phyloP scores from a whole-genome alignment of 2,797 vertebrate genomes.

The Miopithecus talapoin region DNA sequence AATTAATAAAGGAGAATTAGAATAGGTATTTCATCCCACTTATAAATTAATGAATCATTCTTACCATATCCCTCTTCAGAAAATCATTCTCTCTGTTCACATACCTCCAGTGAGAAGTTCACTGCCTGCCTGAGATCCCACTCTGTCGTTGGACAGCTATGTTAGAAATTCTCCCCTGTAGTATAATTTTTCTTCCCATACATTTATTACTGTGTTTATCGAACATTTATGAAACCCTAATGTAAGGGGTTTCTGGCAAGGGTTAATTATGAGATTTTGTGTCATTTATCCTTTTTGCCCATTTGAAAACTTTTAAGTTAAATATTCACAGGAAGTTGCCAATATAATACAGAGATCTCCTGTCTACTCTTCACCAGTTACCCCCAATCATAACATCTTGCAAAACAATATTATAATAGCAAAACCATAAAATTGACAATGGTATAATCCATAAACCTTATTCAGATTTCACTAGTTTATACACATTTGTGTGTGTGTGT shows the following conservation, averaged over 20 bases:
- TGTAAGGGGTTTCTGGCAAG: background rate
- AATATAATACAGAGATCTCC: background rate
- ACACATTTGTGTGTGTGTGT: background rate
- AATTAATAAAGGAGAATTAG: background rate
- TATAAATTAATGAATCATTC: background rate
- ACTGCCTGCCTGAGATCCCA: background rate
- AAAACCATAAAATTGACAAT: background rate
- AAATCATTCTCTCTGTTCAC: background rate
- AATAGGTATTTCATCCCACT: background rate
- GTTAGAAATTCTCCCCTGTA: background rate
- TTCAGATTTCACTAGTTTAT: background rate
- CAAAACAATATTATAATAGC: background rate
- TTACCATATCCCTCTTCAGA: background rate
- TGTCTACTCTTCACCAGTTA: background rate
- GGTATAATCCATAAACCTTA: background rate
- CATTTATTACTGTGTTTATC: background rate
- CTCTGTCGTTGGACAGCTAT: background rate
- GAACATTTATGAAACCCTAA: background rate
- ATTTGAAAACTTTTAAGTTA: background rate
- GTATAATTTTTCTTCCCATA: background rate
- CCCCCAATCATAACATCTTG: background rate
- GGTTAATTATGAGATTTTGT: background rate
- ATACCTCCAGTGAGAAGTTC: background rate
- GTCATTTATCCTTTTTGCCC: background rate
- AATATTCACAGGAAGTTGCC: slow-evolving; percentile 11